These are phyloP conservation scores for Hecatera dysodea DNA, from an alignment of 2,888 invertebrate genomes.

Conservation along the genomic window DNA sequence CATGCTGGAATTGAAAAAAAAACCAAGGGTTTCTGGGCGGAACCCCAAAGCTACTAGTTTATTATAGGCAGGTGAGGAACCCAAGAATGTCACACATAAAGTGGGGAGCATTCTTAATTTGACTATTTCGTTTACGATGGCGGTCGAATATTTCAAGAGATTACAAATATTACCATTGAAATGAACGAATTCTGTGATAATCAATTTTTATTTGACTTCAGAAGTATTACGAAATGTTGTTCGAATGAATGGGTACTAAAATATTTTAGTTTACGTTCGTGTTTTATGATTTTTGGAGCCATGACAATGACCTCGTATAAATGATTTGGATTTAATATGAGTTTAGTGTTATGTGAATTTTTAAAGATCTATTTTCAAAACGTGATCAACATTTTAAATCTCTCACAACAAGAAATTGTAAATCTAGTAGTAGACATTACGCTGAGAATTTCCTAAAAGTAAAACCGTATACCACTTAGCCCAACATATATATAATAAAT, in stretches of 20 bases:
- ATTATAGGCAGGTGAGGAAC: not conserved
- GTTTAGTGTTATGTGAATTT: not conserved
- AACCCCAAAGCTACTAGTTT: not conserved
- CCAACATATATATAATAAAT: too few species aligned
- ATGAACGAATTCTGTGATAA: constrained; percentile 64
- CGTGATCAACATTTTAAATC: too few species aligned
- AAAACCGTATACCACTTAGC: too few species aligned
- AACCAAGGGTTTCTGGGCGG: too few species aligned
- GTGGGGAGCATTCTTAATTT: constrained; percentile 39
- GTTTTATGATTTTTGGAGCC: constrained; percentile 43
- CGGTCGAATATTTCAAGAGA: constrained; percentile 49
- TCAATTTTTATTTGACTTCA: constrained; percentile 54
- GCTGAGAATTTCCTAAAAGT: too few species aligned
- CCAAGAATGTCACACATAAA: constrained; percentile 40
- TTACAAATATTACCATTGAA: constrained; percentile 60
- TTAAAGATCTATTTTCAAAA: too few species aligned
- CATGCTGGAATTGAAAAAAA: too few species aligned
- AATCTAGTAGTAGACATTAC: too few species aligned
- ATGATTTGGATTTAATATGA: constrained; percentile 7
- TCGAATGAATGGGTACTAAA: constrained; percentile 45
- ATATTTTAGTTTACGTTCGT: constrained; percentile 34
- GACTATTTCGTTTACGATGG: constrained; percentile 42
- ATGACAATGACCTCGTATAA: constrained; percentile 39
- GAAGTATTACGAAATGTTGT: constrained; percentile 51
- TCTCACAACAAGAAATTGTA: too few species aligned